Evolutionary conservation across 2,797 vertebrate genomes (phyloP).

Genomic region (Leptodactylus fallax): DNA sequence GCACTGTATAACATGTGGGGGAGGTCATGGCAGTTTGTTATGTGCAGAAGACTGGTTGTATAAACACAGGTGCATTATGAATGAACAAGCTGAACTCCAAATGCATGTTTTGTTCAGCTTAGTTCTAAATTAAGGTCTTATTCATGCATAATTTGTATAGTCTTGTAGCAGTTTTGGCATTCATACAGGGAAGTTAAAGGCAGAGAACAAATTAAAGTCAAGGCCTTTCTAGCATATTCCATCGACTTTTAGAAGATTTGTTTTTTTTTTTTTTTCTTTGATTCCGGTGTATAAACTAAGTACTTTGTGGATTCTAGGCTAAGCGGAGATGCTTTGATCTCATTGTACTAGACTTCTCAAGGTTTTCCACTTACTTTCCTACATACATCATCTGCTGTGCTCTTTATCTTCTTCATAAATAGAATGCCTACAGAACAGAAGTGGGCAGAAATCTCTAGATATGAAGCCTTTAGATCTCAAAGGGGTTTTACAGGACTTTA

Average conservation of each 20-base stretch:
- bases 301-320: not conserved
- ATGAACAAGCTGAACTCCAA: constrained; percentile 30
- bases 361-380: not conserved
- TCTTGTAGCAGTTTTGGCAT: not conserved
- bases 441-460: not conserved
- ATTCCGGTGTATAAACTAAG: not conserved
- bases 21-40: constrained; percentile 12
- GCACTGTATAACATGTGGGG: constrained; percentile 17
- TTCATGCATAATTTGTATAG: constrained; percentile 44
- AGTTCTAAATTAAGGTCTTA: constrained; percentile 48
- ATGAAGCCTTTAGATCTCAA: not conserved
- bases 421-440: not conserved
- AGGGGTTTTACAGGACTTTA: too few species aligned
- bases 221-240: not conserved
- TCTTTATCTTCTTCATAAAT: not conserved
- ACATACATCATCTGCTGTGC: not conserved
- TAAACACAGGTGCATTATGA: constrained; percentile 52
- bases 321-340: not conserved
- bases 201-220: constrained; percentile 15
- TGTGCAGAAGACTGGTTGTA: not conserved
- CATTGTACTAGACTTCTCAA: too few species aligned
- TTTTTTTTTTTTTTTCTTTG: not conserved
- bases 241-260: not conserved
- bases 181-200: not conserved
- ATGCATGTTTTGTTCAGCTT: constrained; percentile 28